Evolutionary conservation across 2,797 vertebrate genomes (phyloP).

Genomic region (Pseudochromis fuscus): DNA sequence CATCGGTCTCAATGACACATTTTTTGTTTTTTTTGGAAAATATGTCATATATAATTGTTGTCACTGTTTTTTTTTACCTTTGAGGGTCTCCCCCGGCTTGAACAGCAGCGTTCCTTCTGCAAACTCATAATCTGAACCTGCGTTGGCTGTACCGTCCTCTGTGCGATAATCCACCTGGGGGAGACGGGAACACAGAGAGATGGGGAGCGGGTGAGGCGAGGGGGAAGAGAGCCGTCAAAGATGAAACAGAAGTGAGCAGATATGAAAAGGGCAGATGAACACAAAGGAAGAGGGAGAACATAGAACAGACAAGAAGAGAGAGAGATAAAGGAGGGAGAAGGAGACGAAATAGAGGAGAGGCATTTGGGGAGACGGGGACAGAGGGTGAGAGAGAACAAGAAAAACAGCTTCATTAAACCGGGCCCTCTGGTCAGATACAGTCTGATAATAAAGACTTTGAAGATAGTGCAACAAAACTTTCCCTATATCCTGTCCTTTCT

Average conservation of each 20-base stretch:
- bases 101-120: conserved; percentile 88
- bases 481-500: conserved; percentile 16
- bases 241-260: conserved; percentile 43
- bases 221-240: conserved; percentile 22
- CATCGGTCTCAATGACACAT: conserved; percentile 31
- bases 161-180: conserved; percentile 88
- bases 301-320: conserved; percentile 2
- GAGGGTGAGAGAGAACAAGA: conserved; percentile 55
- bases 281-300: conserved; percentile 33
- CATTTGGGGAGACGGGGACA: conserved; percentile 48
- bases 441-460: conserved; percentile 64
- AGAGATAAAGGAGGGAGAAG: conserved; percentile 1
- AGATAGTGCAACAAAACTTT: conserved; percentile 52
- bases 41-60: conserved; percentile 23
- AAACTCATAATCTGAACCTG: conserved; percentile 90
- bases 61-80: conserved; percentile 70
- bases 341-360: conserved; percentile 15
- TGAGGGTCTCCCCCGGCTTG: conserved; percentile 86
- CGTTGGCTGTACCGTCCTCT: conserved; percentile 90
- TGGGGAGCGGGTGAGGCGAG: conserved; percentile 10
- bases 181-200: conserved; percentile 16
- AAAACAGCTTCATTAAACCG: conserved; percentile 74
- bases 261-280: conserved; percentile 56
- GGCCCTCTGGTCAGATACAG: conserved; percentile 69
- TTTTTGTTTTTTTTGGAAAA: conserved; percentile 51